Conservation (phyloP, 2,797 vertebrate species). For the Mastacembelus armatus region DNA sequence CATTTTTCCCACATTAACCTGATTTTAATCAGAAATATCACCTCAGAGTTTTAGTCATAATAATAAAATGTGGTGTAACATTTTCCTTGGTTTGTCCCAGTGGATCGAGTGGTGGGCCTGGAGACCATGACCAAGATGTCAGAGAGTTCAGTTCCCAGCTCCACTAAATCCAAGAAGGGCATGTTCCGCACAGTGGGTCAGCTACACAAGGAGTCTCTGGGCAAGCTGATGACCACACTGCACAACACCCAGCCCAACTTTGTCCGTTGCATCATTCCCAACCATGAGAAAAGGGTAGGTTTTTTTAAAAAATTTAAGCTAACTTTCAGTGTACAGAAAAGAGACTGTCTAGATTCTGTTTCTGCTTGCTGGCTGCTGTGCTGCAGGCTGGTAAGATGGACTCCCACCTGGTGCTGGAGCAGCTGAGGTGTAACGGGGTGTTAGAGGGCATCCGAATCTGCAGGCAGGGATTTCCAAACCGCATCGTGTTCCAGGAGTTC, state of each 20-base stretch:
- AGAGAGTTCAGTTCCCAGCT: slow-evolving; percentile 88
- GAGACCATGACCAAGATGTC: slow-evolving; percentile 98
- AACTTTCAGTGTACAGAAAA: not conserved
- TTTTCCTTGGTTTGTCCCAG: slow-evolving; percentile 64
- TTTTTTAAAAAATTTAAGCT: no score
- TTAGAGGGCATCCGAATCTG: slow-evolving; percentile 97
- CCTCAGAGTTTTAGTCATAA: accelerated
- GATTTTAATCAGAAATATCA: not conserved
- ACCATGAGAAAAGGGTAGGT: slow-evolving; percentile 94
- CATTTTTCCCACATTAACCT: not conserved
- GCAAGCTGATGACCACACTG: slow-evolving; percentile 96
- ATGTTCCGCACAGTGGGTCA: slow-evolving; percentile 98
- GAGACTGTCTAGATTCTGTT: not conserved
- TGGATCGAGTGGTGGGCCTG: slow-evolving; percentile 94
- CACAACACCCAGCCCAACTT: slow-evolving; percentile 98
- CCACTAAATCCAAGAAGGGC: slow-evolving; percentile 97
- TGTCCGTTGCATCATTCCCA: slow-evolving; percentile 98
- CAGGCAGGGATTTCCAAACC: slow-evolving; percentile 96
- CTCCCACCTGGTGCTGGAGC: slow-evolving; percentile 93
- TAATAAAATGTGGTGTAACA: not conserved
- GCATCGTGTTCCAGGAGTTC: slow-evolving; percentile 98
- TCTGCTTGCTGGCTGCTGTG: not conserved
- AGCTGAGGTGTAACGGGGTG: slow-evolving; percentile 95
- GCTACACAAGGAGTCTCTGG: slow-evolving; percentile 95
- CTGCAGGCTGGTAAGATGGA: slow-evolving; percentile 94